Base-by-base conservation (phyloP, 1,140 invertebrate genomes). In the Sinonovacula constricta region DNA sequence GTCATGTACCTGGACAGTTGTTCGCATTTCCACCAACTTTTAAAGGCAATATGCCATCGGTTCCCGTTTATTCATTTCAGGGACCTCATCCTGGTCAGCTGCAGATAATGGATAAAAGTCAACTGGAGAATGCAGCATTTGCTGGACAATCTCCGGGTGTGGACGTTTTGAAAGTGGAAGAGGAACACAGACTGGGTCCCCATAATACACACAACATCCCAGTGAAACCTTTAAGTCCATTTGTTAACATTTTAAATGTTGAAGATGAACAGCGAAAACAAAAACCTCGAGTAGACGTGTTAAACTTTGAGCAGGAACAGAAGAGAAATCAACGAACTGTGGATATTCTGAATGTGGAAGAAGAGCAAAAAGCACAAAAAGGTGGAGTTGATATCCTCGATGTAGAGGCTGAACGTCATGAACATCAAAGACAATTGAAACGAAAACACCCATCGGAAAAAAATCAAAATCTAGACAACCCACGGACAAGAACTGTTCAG, bases 291-390 rank as follows among this genome's bases (percentile, higher is more conserved):
- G 30, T 24, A 7, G 33, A 59, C 18, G 39, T 49, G 0, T 18
- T n/a, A 1, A 60, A 74, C 54, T 26, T 63, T 62, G 70, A 63
- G 24, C 56, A 74, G 28, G 68, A 60, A 24, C 49, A 53, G 28
- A 57, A 68, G 54, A 10, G 18, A 26, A 74, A 74, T 60, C 31
- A 60, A 24, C n/a, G 31, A 28, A 57, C 33, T 28, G 49, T 75
- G 1, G 56, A 65, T 26, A 66, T 75, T 45, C 71, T 75, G 18
- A 75, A 75, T 28, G 71, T 75, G 15, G 71, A 75, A 45, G 71
- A 57, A 2, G 71, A 75, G 39, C 71, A 74, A 54, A 3, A 4
- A 54, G 3, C 7, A 22, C 54, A 5, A 56, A 7, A 56, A 56
- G 22, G 22, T 5, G 7, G 18, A 12, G 54, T 26, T 10, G 54